Percentiles rank a stretch among this genome's conserved stretches.
Conservation (phyloP, 2,113 vertebrate species). For the Paralichthys olivaceus region DNA sequence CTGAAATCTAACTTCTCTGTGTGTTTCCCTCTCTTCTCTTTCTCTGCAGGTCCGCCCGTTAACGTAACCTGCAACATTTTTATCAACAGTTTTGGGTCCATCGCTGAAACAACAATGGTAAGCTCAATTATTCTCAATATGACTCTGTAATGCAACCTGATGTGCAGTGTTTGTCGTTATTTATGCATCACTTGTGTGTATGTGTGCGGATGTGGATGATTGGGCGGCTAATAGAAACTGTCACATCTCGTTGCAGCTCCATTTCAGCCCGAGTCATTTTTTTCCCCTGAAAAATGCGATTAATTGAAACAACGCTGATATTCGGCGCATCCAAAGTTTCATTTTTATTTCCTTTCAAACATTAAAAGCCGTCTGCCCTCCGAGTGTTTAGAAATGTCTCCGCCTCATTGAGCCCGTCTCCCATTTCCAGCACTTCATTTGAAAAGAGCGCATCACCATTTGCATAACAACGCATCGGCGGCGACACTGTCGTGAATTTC, state of each 20-base stretch:
- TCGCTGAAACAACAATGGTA: slow-evolving; percentile 99
- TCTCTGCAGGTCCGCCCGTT: slow-evolving; percentile 90
- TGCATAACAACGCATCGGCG: not conserved
- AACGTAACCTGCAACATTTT: slow-evolving; percentile 99
- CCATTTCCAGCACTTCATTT: slow-evolving; percentile 46
- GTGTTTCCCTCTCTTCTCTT: slow-evolving; percentile 8
- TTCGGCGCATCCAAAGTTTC: slow-evolving; percentile 24
- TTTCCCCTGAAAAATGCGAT: slow-evolving; percentile 23
- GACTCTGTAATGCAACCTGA: not conserved
- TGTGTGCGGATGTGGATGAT: slow-evolving; percentile 17
- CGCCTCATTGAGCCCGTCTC: slow-evolving; percentile 56
- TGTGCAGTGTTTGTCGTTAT: not conserved
- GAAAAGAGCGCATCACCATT: slow-evolving; percentile 32
- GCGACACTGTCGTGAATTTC: not conserved
- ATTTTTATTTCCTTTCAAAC: slow-evolving; percentile 41
- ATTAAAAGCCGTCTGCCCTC: slow-evolving; percentile 32
- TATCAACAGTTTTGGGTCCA: slow-evolving; percentile 99
- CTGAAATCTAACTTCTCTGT: slow-evolving; percentile 8
- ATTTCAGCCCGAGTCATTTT: slow-evolving; percentile 35
- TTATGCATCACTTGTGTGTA: slow-evolving; percentile 5
- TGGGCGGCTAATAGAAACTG: slow-evolving; percentile 28
- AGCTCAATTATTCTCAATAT: slow-evolving; percentile 68
- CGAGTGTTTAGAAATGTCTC: slow-evolving; percentile 26
- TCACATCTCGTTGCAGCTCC: slow-evolving; percentile 8
- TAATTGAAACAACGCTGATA: slow-evolving; percentile 37